Percentiles rank a stretch among this genome's conserved stretches.
Conservation (phyloP, 1,140 invertebrate species). For the Diachasmimorpha longicaudata region DNA sequence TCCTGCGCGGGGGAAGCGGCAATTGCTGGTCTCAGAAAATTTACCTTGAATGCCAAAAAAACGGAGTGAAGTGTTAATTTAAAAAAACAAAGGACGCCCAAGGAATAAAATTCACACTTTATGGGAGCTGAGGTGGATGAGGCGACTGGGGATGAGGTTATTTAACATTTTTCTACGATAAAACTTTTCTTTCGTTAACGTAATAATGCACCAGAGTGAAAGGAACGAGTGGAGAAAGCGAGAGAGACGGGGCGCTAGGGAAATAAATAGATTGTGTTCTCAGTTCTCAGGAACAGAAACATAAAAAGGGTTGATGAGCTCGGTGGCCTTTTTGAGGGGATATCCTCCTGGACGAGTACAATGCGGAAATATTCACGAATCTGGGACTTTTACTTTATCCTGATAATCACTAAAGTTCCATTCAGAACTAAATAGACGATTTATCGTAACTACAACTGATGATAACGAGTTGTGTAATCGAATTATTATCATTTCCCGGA, state of each 20-base stretch:
- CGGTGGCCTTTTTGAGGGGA: not conserved
- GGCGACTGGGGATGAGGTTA: not conserved
- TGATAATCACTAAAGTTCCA: not conserved
- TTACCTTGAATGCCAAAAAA: too few species aligned
- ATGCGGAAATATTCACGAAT: constrained; percentile 11
- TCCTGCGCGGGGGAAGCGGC: too few species aligned
- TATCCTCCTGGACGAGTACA: constrained; percentile 1
- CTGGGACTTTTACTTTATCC: not conserved
- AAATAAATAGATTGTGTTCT: not conserved
- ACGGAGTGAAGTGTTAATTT: not conserved
- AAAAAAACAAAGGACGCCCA: not conserved
- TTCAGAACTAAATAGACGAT: too few species aligned
- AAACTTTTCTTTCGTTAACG: constrained; percentile 16
- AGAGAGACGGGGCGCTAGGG: not conserved
- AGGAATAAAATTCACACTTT: not conserved
- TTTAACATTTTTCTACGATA: not conserved
- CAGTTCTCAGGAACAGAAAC: not conserved
- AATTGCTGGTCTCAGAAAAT: too few species aligned
- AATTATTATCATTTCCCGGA: too few species aligned
- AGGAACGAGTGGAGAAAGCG: not conserved
- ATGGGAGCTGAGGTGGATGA: not conserved
- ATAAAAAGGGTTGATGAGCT: constrained; percentile 5
- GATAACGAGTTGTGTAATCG: too few species aligned
- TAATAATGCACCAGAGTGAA: not conserved
- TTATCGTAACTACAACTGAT: too few species aligned